Conservation (phyloP, 2,888 invertebrate genomes). For the Protophormia terraenovae region DNA sequence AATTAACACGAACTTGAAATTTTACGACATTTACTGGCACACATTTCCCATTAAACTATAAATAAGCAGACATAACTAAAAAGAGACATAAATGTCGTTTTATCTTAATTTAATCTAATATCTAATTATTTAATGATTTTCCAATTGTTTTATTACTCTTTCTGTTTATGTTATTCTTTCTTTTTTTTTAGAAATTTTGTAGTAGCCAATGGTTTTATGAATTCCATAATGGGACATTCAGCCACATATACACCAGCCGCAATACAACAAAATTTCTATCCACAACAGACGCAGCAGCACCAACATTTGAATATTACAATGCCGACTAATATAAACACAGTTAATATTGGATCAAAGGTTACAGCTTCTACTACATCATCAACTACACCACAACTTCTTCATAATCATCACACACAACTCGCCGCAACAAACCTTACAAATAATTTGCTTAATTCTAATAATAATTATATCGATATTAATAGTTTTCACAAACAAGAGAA, state of each 20-base stretch:
- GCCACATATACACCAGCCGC: slow-evolving; percentile 79
- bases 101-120: slow-evolving; percentile 30
- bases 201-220: slow-evolving; percentile 84
- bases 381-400: slow-evolving; percentile 20
- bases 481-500: slow-evolving; percentile 56
- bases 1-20: slow-evolving; percentile 79
- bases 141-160: slow-evolving; percentile 44
- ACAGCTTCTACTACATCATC: slow-evolving; percentile 46
- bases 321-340: neutral
- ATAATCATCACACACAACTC: slow-evolving; percentile 6
- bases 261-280: slow-evolving; percentile 70
- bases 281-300: slow-evolving; percentile 63
- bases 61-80: slow-evolving; percentile 9
- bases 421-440: neutral
- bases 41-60: slow-evolving; percentile 67
- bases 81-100: slow-evolving; percentile 27
- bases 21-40: slow-evolving; percentile 78
- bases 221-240: slow-evolving; percentile 80
- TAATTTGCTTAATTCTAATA: slow-evolving; percentile 37
- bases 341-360: slow-evolving; percentile 38
- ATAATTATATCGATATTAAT: slow-evolving; percentile 63
- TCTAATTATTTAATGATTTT: slow-evolving; percentile 65
- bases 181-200: slow-evolving; percentile 83
- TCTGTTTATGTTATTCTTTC: neutral
- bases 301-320: slow-evolving; percentile 55